Evolutionary conservation across 2,113 vertebrate genomes (phyloP).

Genomic region (Cygnus atratus): DNA sequence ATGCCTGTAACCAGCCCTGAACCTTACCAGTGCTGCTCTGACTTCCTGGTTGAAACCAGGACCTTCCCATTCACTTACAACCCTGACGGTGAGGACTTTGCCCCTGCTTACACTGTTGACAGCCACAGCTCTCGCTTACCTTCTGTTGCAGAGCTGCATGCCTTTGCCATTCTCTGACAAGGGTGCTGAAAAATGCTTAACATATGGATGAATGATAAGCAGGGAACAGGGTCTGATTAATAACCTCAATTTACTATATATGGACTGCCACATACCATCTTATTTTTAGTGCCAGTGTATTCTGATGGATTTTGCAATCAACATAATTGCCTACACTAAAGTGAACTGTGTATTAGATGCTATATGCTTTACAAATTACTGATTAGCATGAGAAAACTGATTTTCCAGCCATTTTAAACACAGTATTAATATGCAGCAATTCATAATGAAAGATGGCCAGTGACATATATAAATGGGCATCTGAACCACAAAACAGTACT

Average conservation of each 20-base stretch:
- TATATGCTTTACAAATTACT: background rate
- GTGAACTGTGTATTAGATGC: constrained; percentile 5
- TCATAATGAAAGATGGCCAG: background rate
- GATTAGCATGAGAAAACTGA: constrained; percentile 23
- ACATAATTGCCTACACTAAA: constrained; percentile 37
- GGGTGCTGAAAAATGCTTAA: background rate
- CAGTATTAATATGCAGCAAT: background rate
- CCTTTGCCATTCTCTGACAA: background rate
- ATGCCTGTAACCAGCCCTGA: background rate
- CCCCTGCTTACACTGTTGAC: background rate
- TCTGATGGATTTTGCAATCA: constrained; percentile 58
- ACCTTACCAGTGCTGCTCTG: background rate
- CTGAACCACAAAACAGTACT: background rate
- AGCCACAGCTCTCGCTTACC: background rate
- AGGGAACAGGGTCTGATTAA: constrained; percentile 30
- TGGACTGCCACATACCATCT: background rate
- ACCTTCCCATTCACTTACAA: background rate
- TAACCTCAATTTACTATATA: constrained; percentile 52
- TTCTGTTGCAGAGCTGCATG: background rate
- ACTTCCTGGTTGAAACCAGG: background rate
- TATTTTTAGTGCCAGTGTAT: constrained; percentile 50
- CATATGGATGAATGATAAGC: background rate
- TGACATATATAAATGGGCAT: background rate
- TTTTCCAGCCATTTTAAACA: background rate
- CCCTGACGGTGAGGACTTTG: background rate